Conservation (phyloP, 2,888 invertebrate species). For the Zhuqinia jingwanae region DNA sequence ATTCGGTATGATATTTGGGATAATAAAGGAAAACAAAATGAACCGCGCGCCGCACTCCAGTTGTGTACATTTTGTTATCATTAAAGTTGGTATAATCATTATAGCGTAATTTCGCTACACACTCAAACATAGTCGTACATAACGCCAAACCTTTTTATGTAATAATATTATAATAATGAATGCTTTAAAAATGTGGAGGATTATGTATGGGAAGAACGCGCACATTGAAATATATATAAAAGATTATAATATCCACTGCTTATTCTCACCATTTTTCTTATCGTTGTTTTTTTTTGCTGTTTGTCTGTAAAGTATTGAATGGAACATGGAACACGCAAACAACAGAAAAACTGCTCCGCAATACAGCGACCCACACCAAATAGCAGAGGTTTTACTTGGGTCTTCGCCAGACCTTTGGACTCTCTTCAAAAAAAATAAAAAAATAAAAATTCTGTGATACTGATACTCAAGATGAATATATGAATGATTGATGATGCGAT, state of each 20-base stretch:
- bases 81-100: too few species aligned
- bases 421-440: conserved; percentile 6
- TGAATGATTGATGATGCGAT: background rate
- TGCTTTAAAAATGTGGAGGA: too few species aligned
- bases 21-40: too few species aligned
- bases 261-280: background rate
- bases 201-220: background rate
- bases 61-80: too few species aligned
- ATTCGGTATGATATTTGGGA: too few species aligned
- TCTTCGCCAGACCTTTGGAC: conserved; percentile 56
- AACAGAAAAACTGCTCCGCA: background rate
- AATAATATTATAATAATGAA: too few species aligned
- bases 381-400: conserved; percentile 43
- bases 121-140: too few species aligned
- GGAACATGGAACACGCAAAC: conserved; percentile 8
- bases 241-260: conserved; percentile 12
- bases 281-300: background rate
- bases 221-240: background rate
- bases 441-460: background rate
- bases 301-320: background rate
- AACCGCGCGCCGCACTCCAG: too few species aligned
- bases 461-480: conserved; percentile 8
- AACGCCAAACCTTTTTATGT: too few species aligned
- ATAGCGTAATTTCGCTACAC: too few species aligned
- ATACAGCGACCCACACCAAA: background rate